Percentiles rank a stretch among this genome's conserved stretches.
Conservation (phyloP, 2,113 vertebrate genomes). For the Lipotes vexillifer region DNA sequence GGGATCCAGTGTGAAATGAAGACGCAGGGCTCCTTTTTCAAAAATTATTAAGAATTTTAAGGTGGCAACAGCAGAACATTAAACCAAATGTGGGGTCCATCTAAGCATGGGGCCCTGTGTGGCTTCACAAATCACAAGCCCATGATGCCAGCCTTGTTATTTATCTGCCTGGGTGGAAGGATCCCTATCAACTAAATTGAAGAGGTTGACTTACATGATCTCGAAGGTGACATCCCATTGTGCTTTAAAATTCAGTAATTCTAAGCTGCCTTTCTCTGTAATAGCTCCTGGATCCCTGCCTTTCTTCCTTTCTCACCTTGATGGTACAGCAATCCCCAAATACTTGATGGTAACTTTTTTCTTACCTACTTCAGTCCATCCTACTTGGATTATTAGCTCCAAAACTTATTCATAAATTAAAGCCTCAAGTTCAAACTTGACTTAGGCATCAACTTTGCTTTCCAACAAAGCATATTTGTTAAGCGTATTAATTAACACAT, state of each 20-base stretch:
- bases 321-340: neutral
- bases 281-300: neutral
- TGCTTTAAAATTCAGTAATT: neutral
- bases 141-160: accelerated
- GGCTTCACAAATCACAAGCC: neutral
- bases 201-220: neutral
- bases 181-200: too few species aligned
- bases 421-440: neutral
- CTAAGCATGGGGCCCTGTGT: accelerated
- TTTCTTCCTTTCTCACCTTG: neutral
- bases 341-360: neutral
- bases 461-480: neutral
- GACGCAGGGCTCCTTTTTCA: neutral
- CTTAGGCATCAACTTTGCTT: neutral
- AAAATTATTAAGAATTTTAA: neutral
- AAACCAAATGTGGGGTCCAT: neutral
- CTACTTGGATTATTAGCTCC: neutral
- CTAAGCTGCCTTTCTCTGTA: neutral
- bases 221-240: neutral
- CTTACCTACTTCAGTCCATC: neutral
- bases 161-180: neutral
- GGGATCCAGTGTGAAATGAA: neutral
- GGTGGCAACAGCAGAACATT: neutral
- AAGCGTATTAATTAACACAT: too few species aligned
- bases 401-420: neutral